Evolutionary conservation across 2,888 invertebrate genomes (phyloP), one percentile per base, ranked within the genome.

Genomic region (Nyleta sp.): DNA sequence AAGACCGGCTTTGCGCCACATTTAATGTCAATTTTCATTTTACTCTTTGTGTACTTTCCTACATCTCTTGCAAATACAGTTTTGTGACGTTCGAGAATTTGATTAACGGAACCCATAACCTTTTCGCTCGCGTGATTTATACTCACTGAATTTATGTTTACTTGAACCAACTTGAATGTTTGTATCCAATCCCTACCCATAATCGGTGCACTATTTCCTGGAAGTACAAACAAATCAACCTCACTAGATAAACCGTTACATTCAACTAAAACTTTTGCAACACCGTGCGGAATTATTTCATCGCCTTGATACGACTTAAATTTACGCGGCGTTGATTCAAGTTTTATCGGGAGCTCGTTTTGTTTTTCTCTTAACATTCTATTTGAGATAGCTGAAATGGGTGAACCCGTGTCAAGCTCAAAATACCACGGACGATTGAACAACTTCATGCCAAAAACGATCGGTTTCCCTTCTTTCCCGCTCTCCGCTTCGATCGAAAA

Each of bases 1-100:
- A 38, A 77, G 7, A 77, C 46, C 8, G 82, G 76, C 15, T 71
- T 40, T 10, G 57, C 74, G 33, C 72, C 57, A 11, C 73, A 68
- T 55, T 81, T 78, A 10, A 81, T 20, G 15, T 70, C 17, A 1
- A 83, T 35, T 22, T 48, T 65, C 17, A 80, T 65, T 52, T 75
- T 48, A 0, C 40, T 17, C 15, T 42, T 40, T 1, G 6, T 72
- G 31, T 80, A 82, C 2, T 38, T 62, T 7, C 80, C 82, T 13
- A 80, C 42, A 18, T 65, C 31, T 8, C 22, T 10, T 1, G 74
- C 31, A 42, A 80, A 81, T 18, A 79, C 73, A 0, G 17, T 28
- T 11, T 57, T 20, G 18, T 62, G 2, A 18, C 11, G 18, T 1
- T 46, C 42, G 1, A 48, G 8, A 22, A 62, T 22, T 40, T 35